Base-by-base conservation (phyloP, 2,113 vertebrate species). In the Tupaia chinensis region DNA sequence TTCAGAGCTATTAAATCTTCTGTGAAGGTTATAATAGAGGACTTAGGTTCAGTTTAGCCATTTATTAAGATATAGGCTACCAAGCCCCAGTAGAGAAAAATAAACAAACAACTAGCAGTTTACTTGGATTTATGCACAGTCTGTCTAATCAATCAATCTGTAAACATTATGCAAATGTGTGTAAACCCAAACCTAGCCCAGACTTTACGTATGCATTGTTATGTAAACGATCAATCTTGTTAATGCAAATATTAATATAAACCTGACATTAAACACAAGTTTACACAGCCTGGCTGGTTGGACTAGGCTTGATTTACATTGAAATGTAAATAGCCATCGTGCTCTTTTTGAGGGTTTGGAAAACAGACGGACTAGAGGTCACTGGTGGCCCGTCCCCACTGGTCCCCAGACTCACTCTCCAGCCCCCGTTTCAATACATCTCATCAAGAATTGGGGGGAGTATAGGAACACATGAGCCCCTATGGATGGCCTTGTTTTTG, bases 231-330 rank as follows among this genome's bases (percentile, higher is more conserved):
- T 98, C 97, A 95, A 97, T 97, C 93, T 98, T 96, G 96, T 97
- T 97, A 98, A 97, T 90, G 95, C 96, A 98, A 98, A 97, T 98
- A 97, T 97, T 98, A 97, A 98, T 98, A 98, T 97, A 97, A 97
- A 97, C 84, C 92, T 98, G 97, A 98, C 97, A 97, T 98, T 98
- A 97, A 98, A 97, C 96, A 96, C 91, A 61, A 87, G 96, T 97
- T 98, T 96, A 96, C 97, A 96, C 93, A 97, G 97, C 89, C 97
- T 90, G 81, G 87, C 86, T 82, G 61, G 91, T 90, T 95, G 95
- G 94, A 97, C 92, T 89, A 32, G 2, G 70, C 82, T 92, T 94
- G 93, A 96, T 93, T 97, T 97, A 96, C 93, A 95, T 82, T 90
- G 66, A 96, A 92, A 93, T 94, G 95, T 97, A 97, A 97, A 97